phyloP scores from a whole-genome alignment of 2,113 vertebrate genomes.

The Elanoides forficatus region DNA sequence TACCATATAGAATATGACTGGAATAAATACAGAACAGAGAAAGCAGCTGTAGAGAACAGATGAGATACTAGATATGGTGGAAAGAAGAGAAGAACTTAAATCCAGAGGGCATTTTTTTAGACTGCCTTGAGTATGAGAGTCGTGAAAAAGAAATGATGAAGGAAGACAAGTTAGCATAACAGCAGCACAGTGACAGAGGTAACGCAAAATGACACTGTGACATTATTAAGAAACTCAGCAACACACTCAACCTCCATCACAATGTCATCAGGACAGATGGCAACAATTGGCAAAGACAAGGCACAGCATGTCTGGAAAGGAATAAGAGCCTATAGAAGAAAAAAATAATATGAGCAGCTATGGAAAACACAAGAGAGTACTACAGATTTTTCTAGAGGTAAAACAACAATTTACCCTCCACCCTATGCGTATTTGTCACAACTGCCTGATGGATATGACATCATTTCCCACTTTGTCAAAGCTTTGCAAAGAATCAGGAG shows the following conservation, averaged over 20 bases:
- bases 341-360: constrained; percentile 47
- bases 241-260: constrained; percentile 56
- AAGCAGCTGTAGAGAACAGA: constrained; percentile 17
- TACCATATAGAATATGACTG: constrained; percentile 8
- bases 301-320: constrained; percentile 55
- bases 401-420: neutral
- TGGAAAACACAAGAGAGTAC: constrained; percentile 8
- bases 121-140: neutral
- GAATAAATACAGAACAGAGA: constrained; percentile 10
- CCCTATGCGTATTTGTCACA: neutral
- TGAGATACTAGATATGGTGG: constrained; percentile 15
- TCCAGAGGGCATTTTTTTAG: neutral
- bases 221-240: constrained; percentile 66
- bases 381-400: constrained; percentile 19
- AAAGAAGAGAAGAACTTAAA: constrained; percentile 17
- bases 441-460: neutral
- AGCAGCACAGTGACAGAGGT: constrained; percentile 58
- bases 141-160: neutral
- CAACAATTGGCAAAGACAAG: constrained; percentile 65
- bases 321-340: constrained; percentile 59
- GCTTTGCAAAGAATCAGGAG: neutral
- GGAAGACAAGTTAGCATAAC: constrained; percentile 11
- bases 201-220: constrained; percentile 47
- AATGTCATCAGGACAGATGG: constrained; percentile 69
- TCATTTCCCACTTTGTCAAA: neutral